These are phyloP conservation scores for Ophion obscuratus DNA, from an alignment of 2,888 invertebrate species.

Conservation along the genomic window DNA sequence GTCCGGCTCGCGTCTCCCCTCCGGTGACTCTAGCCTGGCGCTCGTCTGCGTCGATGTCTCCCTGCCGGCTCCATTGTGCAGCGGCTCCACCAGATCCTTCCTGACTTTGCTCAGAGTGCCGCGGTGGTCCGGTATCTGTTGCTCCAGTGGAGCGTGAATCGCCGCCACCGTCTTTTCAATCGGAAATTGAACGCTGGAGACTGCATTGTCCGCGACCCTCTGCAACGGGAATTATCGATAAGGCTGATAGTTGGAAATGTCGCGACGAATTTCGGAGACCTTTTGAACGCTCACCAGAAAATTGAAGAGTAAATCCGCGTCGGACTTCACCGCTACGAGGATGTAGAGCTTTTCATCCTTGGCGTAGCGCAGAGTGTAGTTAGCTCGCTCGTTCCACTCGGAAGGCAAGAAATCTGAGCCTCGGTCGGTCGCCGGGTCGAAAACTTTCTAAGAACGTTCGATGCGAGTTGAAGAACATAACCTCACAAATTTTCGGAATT, in stretches of 20 bases:
- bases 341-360: conserved; percentile 88
- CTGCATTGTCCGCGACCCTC: conserved; percentile 86
- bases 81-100: conserved; percentile 88
- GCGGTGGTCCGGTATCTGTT: conserved; percentile 88
- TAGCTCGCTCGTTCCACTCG: conserved; percentile 90
- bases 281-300: conserved; percentile 85
- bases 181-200: conserved; percentile 87
- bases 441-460: conserved; percentile 85
- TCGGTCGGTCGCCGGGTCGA: conserved; percentile 86
- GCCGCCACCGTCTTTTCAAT: conserved; percentile 86
- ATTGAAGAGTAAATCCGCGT: conserved; percentile 88
- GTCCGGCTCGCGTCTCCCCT: conserved; percentile 44
- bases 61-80: conserved; percentile 83
- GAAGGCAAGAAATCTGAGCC: conserved; percentile 90
- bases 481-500: neutral
- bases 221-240: conserved; percentile 76
- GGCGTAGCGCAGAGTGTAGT: conserved; percentile 90
- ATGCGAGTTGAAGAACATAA: neutral
- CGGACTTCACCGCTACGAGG: conserved; percentile 87
- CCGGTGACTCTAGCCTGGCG: neutral
- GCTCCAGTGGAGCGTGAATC: conserved; percentile 85
- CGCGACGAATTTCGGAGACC: too few relatives aligned
- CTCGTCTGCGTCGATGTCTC: conserved; percentile 85
- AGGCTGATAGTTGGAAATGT: neutral
- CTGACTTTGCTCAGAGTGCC: conserved; percentile 87